Conservation (phyloP, 2,113 vertebrate species). For the Xiphophorus maculatus region DNA sequence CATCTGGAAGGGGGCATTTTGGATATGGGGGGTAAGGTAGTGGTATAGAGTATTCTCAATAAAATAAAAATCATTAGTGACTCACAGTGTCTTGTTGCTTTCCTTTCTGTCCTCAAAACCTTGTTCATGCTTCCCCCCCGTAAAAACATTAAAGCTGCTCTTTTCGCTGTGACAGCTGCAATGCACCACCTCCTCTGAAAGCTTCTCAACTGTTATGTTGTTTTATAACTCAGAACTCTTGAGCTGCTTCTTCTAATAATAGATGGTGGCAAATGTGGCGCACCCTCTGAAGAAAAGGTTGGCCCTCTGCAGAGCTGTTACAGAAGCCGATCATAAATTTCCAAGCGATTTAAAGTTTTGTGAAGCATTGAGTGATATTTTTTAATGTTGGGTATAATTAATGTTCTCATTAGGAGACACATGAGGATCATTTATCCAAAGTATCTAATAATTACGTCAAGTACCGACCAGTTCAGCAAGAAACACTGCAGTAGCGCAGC, state of each 20-base stretch:
- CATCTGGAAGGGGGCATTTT: background rate
- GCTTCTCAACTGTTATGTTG: conserved; percentile 31
- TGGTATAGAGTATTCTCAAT: background rate
- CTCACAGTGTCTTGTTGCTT: background rate
- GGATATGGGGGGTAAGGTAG: background rate
- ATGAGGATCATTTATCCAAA: conserved; percentile 46
- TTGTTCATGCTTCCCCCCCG: conserved; percentile 6
- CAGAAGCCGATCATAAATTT: conserved; percentile 39
- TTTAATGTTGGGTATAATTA: conserved; percentile 61
- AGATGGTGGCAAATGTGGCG: conserved; percentile 21
- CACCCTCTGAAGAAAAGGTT: conserved; percentile 29
- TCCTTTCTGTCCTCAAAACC: conserved; percentile 1
- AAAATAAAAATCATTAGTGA: background rate
- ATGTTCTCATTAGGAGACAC: conserved; percentile 52
- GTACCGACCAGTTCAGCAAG: conserved; percentile 24
- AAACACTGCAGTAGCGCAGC: conserved; percentile 10
- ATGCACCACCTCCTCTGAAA: conserved; percentile 43
- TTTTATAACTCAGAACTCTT: conserved; percentile 49
- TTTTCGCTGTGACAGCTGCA: conserved; percentile 59
- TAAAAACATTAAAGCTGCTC: conserved; percentile 44
- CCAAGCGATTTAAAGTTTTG: conserved; percentile 31
- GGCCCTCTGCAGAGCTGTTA: conserved; percentile 20
- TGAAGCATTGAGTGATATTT: conserved; percentile 53
- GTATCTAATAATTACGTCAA: conserved; percentile 64
- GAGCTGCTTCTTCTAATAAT: conserved; percentile 50